Conservation (phyloP, 1,140 invertebrate genomes). For the Cepaea nemoralis region DNA sequence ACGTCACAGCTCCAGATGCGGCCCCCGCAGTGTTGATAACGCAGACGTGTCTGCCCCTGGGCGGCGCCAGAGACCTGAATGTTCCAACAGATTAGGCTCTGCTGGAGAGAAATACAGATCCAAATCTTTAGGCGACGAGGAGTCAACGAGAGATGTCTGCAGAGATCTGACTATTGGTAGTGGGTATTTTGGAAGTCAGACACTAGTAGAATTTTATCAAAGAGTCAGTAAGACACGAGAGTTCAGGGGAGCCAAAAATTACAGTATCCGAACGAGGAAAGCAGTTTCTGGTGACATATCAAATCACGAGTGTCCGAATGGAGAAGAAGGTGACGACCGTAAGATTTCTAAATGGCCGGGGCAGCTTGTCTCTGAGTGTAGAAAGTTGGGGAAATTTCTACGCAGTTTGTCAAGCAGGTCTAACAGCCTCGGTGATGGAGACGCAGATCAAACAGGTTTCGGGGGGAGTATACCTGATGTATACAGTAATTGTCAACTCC, state of each 20-base stretch:
- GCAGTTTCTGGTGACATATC: not conserved
- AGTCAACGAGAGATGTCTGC: constrained; percentile 9
- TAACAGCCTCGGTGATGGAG: constrained; percentile 6
- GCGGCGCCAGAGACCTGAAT: not conserved
- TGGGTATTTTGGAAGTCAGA: constrained; percentile 25
- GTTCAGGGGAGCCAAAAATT: not conserved
- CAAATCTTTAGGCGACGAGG: not conserved
- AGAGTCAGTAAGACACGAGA: not conserved
- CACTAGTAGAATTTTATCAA: constrained; percentile 7
- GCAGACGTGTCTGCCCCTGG: not conserved
- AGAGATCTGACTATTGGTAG: not conserved
- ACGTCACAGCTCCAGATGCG: not conserved
- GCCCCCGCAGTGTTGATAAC: not conserved
- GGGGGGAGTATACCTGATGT: not conserved
- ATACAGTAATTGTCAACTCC: not conserved
- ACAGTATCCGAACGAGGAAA: not conserved
- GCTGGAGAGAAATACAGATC: not conserved
- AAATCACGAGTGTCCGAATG: not conserved
- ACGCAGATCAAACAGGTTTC: not conserved
- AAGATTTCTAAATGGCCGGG: constrained; percentile 26
- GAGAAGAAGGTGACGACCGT: not conserved
- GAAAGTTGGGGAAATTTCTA: constrained; percentile 39
- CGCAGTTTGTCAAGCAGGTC: constrained; percentile 20
- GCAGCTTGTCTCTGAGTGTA: constrained; percentile 48
- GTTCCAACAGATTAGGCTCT: not conserved